phyloP scores from a whole-genome alignment of 2,113 vertebrate species.

The Sterna hirundo region DNA sequence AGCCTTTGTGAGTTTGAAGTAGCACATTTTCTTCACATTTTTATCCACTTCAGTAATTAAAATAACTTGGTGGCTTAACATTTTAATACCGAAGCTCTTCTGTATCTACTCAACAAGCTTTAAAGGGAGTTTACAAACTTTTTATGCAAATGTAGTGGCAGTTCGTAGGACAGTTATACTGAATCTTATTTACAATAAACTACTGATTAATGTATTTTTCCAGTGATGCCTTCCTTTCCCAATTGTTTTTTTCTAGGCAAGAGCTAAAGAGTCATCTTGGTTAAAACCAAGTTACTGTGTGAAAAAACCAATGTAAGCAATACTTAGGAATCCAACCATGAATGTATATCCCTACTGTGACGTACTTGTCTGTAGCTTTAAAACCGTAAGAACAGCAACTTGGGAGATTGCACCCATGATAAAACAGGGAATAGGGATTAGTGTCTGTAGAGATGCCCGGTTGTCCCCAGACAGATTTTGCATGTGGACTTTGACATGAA shows the following conservation, averaged over 20 bases:
- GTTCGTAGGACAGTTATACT: not conserved
- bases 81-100: not conserved
- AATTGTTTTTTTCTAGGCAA: slow-evolving; percentile 38
- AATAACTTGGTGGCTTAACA: not conserved
- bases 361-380: slow-evolving; percentile 55
- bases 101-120: not conserved
- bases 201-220: not conserved
- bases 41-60: not conserved
- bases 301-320: slow-evolving; percentile 66
- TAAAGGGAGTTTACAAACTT: not conserved
- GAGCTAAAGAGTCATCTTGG: slow-evolving; percentile 44
- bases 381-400: slow-evolving; percentile 39
- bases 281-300: slow-evolving; percentile 63
- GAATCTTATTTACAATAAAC: not conserved
- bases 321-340: slow-evolving; percentile 63
- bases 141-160: not conserved
- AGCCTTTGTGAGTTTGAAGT: not conserved
- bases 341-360: slow-evolving; percentile 62
- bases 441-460: not conserved
- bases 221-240: not conserved
- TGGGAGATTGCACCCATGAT: not conserved
- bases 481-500: not conserved
- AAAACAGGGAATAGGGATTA: not conserved
- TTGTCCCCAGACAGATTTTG: not conserved
- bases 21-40: not conserved